Evolutionary conservation across 2,888 invertebrate species (phyloP), one percentile per base, ranked within the genome.

Genomic region (Biston stratarius): DNA sequence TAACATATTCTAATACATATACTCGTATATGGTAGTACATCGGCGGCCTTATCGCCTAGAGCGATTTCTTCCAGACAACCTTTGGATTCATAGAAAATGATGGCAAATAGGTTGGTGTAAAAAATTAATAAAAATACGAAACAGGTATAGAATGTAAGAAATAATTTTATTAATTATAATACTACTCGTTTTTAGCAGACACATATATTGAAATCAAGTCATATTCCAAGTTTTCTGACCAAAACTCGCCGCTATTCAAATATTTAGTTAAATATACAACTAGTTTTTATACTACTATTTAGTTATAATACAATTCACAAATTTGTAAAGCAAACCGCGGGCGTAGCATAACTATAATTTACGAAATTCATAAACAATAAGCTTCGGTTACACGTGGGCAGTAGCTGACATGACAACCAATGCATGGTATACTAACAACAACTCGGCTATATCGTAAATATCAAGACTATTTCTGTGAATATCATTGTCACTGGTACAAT

Each of bases 351-450:
- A 77, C 83, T 84, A 86, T 89, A 89, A 86, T 88, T 83, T 83
- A 88, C 83, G 71, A 78, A 76, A 77, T 80, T 80, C 82, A 88
- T 86, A 85, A 84, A 89, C 88, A 88, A 90, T 84, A 82, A 24
- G 86, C 84, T 84, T 91, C 89, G 89, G 89, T 87, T 24, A 88
- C 86, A 85, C 87, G 91, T 91, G 90, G 91, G 91, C 76, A 82
- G 86, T 73, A 75, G 83, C 80, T 85, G 88, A 87, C 88, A 84
- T 79, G 81, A 84, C 82, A 80, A 82, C 83, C 82, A 67, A 73
- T 71, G 82, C 82, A 84, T 87, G 87, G 84, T 85, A 87, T 85
- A 86, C 86, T 86, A 83, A 82, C 85, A 83, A 74, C 78, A 78
- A 75, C 74, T 78, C 79, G 76, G 77, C 81, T 78, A 81, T 83